Evolutionary conservation across 2,797 vertebrate species (phyloP).

Genomic region (Coregonus suidteri): DNA sequence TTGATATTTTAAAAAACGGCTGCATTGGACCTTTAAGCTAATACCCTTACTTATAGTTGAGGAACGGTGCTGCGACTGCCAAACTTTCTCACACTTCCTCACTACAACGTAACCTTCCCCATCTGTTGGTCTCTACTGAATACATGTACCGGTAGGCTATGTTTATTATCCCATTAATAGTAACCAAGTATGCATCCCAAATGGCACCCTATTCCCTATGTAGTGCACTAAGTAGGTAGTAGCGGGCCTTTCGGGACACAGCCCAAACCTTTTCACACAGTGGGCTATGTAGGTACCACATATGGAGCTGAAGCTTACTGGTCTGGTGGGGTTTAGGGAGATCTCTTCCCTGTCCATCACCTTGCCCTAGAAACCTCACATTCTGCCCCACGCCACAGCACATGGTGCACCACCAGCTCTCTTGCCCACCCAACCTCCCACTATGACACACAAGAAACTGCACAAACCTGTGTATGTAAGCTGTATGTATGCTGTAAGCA

Average conservation of each 20-base stretch:
- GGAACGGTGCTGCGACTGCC: slow-evolving; percentile 7
- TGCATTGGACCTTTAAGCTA: slow-evolving; percentile 14
- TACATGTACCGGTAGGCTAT: not conserved
- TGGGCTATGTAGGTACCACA: not conserved
- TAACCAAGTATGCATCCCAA: not conserved
- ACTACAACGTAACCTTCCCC: not conserved
- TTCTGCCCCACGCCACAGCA: slow-evolving; percentile 12
- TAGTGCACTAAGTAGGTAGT: too few relatives aligned
- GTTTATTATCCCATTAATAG: too few relatives aligned
- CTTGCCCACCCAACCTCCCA: not conserved
- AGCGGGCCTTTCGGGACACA: too few relatives aligned
- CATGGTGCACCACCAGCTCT: slow-evolving; percentile 13
- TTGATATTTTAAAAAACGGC: too few relatives aligned
- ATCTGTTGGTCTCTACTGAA: not conserved
- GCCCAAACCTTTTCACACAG: too few relatives aligned
- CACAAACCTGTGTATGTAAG: not conserved
- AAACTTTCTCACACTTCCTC: not conserved
- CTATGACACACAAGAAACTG: slow-evolving; percentile 7
- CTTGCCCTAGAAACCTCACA: not conserved
- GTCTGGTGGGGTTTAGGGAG: slow-evolving; percentile 1
- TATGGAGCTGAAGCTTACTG: not conserved
- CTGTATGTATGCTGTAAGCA: too few relatives aligned
- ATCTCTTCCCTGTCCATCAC: slow-evolving; percentile 3
- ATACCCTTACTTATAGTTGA: slow-evolving; percentile 13
- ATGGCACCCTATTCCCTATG: too few relatives aligned